Evolutionary conservation across 2,113 vertebrate genomes (phyloP).

Genomic region (Aythya baeri): DNA sequence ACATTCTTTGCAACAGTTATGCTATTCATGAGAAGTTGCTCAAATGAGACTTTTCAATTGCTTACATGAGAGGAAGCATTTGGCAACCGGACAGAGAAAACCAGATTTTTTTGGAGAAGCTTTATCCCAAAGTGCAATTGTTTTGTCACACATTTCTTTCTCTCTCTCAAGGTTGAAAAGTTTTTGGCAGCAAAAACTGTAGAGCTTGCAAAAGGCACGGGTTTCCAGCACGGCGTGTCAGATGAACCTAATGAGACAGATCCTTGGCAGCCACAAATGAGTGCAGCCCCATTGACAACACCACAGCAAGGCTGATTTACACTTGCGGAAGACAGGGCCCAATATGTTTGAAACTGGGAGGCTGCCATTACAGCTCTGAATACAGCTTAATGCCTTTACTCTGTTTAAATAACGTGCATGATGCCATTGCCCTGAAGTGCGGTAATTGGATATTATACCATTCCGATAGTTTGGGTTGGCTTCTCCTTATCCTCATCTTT

Average conservation of each 20-base stretch:
- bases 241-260: neutral
- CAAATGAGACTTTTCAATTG: constrained; percentile 21
- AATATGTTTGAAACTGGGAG: neutral
- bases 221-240: neutral
- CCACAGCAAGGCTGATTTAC: neutral
- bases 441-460: neutral
- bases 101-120: neutral
- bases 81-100: constrained; percentile 30
- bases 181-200: constrained; percentile 31
- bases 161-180: constrained; percentile 12
- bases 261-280: neutral
- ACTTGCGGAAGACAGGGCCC: neutral
- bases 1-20: neutral
- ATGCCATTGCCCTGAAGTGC: neutral
- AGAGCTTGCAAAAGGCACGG: neutral
- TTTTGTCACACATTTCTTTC: constrained; percentile 29
- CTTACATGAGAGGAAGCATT: constrained; percentile 7
- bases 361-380: neutral
- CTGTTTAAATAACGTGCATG: neutral
- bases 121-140: constrained; percentile 6
- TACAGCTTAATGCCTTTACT: neutral
- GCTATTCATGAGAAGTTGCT: neutral
- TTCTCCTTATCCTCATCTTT: neutral
- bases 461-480: neutral
- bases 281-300: neutral